A percentile compares a stretch with the other conserved stretches of the same genome.
Conservation (phyloP, 2,797 vertebrate genomes). For the Psittacula echo region DNA sequence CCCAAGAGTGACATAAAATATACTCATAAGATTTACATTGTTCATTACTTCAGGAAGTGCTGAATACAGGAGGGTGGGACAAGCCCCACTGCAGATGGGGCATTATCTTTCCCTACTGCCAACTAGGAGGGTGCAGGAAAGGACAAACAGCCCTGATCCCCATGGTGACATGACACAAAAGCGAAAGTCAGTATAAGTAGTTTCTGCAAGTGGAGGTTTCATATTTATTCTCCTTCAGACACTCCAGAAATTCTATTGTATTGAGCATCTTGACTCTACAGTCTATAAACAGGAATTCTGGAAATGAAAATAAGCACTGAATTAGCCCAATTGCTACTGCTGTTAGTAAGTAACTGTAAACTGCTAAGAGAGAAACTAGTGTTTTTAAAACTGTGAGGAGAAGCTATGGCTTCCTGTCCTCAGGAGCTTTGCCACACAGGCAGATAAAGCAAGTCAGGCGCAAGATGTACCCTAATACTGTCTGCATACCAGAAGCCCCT, state of each 20-base stretch:
- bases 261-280: neutral
- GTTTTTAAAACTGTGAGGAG: neutral
- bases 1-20: conserved; percentile 47
- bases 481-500: conserved; percentile 56
- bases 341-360: neutral
- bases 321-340: neutral
- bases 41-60: conserved; percentile 35
- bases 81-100: neutral
- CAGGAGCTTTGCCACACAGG: neutral
- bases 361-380: neutral
- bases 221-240: conserved; percentile 49
- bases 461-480: neutral
- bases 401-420: neutral
- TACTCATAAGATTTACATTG: neutral
- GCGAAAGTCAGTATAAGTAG: conserved; percentile 63
- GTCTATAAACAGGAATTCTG: neutral
- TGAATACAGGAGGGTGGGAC: neutral
- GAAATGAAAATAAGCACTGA: neutral
- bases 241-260: neutral
- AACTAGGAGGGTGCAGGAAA: conserved; percentile 6
- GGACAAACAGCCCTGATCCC: neutral
- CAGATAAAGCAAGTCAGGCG: neutral
- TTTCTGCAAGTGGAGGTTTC: conserved; percentile 41
- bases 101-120: conserved; percentile 46
- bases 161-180: conserved; percentile 1